These are phyloP conservation scores for Nymphalis io DNA, from an alignment of 1,140 invertebrate genomes.

Conservation along the genomic window DNA sequence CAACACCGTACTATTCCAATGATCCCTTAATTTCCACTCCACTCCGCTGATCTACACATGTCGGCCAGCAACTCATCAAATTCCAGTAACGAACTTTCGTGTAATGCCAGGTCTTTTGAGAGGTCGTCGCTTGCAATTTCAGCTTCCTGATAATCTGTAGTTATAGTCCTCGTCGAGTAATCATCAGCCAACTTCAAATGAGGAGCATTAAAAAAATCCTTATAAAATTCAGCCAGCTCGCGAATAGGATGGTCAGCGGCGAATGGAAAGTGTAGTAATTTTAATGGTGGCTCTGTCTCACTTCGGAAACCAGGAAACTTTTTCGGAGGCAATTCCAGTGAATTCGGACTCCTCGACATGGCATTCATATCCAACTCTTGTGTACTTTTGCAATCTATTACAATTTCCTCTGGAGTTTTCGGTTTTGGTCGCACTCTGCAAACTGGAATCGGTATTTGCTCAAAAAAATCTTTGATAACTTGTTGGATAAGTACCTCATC, in stretches of 20 bases:
- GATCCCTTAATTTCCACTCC: slow-evolving; percentile 62
- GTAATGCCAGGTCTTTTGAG: slow-evolving; percentile 62
- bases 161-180: slow-evolving; percentile 37
- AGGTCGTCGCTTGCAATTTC: slow-evolving; percentile 59
- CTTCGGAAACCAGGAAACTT: slow-evolving; percentile 68
- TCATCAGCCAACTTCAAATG: slow-evolving; percentile 65
- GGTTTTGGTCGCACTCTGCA: slow-evolving; percentile 38
- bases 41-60: slow-evolving; percentile 71
- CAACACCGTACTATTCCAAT: slow-evolving; percentile 39
- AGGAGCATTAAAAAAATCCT: slow-evolving; percentile 75
- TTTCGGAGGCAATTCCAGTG: slow-evolving; percentile 69
- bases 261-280: slow-evolving; percentile 68
- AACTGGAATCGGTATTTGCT: slow-evolving; percentile 63
- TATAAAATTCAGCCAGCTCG: slow-evolving; percentile 75
- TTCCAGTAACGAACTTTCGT: slow-evolving; percentile 69
- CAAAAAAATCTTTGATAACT: slow-evolving; percentile 64
- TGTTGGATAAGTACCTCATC: slow-evolving; percentile 59
- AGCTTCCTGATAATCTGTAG: slow-evolving; percentile 45
- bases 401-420: slow-evolving; percentile 40
- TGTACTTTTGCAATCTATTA: slow-evolving; percentile 57
- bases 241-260: slow-evolving; percentile 72
- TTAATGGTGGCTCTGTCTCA: slow-evolving; percentile 68
- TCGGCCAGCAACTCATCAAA: slow-evolving; percentile 74
- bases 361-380: slow-evolving; percentile 57
- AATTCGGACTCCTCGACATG: slow-evolving; percentile 66